phyloP scores from a whole-genome alignment of 37 sponge, comb jelly and placozoan genomes.

The Ianthella basta region DNA sequence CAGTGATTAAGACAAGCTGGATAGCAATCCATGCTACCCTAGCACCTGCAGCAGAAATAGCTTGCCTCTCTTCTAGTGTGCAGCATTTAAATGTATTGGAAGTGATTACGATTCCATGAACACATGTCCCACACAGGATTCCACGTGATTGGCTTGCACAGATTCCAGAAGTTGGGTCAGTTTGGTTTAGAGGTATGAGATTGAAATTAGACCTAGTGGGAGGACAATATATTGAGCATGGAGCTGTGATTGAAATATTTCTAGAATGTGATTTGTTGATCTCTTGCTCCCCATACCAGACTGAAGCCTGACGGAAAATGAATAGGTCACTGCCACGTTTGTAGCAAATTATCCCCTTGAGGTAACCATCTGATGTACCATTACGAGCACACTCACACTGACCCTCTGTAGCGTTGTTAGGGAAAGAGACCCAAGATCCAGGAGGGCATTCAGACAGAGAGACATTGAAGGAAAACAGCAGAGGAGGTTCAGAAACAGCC shows the following conservation, averaged over 20 bases:
- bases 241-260: too few relatives aligned
- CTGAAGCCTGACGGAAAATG: too few relatives aligned
- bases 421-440: not conserved
- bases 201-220: too few relatives aligned
- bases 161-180: too few relatives aligned
- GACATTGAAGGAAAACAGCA: not conserved
- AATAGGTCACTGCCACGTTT: not conserved
- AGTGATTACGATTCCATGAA: not conserved
- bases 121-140: constrained; percentile 6
- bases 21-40: not conserved
- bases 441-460: not conserved
- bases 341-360: not conserved
- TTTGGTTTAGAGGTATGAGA: too few relatives aligned
- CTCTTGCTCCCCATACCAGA: too few relatives aligned
- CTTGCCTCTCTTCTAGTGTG: not conserved
- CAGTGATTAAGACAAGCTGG: not conserved
- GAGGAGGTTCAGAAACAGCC: not conserved
- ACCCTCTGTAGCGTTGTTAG: not conserved
- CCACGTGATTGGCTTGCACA: not conserved
- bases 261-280: too few relatives aligned
- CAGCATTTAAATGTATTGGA: not conserved
- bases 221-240: too few relatives aligned
- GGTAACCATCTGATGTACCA: not conserved
- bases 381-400: not conserved
- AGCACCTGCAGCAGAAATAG: constrained; percentile 4